A percentile compares a stretch with the other conserved stretches of the same genome.
Evolutionary conservation across 2,888 invertebrate genomes (phyloP).

Genomic region (Ennomos erosarius): DNA sequence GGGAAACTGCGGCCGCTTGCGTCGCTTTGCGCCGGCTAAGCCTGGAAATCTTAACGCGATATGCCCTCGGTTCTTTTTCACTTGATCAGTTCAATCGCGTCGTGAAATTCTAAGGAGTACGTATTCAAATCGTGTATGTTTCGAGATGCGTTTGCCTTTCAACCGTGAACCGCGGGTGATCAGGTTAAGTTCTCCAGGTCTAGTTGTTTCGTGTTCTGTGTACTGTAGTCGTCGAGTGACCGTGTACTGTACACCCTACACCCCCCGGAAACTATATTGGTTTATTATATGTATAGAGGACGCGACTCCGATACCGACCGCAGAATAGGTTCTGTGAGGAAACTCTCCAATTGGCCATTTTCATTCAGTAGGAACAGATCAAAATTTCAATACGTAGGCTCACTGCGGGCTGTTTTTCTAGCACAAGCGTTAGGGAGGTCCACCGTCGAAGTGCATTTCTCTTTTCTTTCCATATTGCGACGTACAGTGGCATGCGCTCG

Average conservation of each 20-base stretch:
- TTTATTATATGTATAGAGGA: constrained; percentile 82
- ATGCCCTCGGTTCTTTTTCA: constrained; percentile 8
- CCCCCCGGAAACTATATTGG: constrained; percentile 84
- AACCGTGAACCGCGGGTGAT: constrained; percentile 12
- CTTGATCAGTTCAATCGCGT: not conserved
- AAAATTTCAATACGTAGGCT: constrained; percentile 73
- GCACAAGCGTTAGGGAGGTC: constrained; percentile 86
- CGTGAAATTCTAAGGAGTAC: constrained; percentile 1
- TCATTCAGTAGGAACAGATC: constrained; percentile 71
- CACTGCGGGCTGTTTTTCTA: constrained; percentile 89
- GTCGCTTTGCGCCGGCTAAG: constrained; percentile 29
- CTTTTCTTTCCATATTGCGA: constrained; percentile 85
- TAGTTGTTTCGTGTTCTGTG: constrained; percentile 79
- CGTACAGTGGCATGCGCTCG: constrained; percentile 99
- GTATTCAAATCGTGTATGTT: constrained; percentile 1
- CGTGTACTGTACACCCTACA: constrained; percentile 76
- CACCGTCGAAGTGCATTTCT: constrained; percentile 82
- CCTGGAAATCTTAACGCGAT: constrained; percentile 30
- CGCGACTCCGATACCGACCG: constrained; percentile 75
- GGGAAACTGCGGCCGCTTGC: constrained; percentile 13
- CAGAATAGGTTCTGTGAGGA: constrained; percentile 86
- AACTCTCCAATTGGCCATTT: constrained; percentile 82
- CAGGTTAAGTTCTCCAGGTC: constrained; percentile 32
- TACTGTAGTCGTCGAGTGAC: constrained; percentile 84
- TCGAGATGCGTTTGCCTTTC: not conserved